phyloP scores from a whole-genome alignment of 2,888 invertebrate species.

The Crossocerus cetratus region DNA sequence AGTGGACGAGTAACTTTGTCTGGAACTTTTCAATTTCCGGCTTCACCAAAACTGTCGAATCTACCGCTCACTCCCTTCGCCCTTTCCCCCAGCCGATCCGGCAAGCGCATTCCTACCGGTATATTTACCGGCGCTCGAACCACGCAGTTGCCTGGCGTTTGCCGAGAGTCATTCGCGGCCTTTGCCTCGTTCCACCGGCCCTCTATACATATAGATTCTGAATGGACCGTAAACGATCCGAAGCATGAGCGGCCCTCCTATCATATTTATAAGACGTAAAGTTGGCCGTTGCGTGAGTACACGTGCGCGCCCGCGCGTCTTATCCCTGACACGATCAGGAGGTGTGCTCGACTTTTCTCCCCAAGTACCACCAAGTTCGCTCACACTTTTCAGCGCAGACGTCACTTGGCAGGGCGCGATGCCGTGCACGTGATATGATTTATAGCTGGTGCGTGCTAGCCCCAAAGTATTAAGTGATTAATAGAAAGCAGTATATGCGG shows the following conservation, averaged over 20 bases:
- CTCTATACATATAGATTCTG: slow-evolving; percentile 61
- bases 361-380: slow-evolving; percentile 32
- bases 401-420: background rate
- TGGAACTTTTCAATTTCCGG: slow-evolving; percentile 63
- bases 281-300: slow-evolving; percentile 25
- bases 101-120: slow-evolving; percentile 19
- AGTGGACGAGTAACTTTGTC: slow-evolving; percentile 51
- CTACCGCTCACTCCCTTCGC: slow-evolving; percentile 10
- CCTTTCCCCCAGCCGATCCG: slow-evolving; percentile 34
- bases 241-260: slow-evolving; percentile 54
- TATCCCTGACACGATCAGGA: slow-evolving; percentile 22
- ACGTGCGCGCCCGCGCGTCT: slow-evolving; percentile 21
- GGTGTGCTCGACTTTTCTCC: slow-evolving; percentile 33
- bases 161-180: slow-evolving; percentile 4
- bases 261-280: slow-evolving; percentile 62
- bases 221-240: slow-evolving; percentile 48
- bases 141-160: slow-evolving; percentile 19
- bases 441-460: background rate
- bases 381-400: slow-evolving; percentile 16
- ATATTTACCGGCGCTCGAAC: background rate
- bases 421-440: background rate
- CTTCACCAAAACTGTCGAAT: slow-evolving; percentile 29
- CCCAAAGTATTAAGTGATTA: slow-evolving; percentile 5
- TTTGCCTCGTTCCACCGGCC: slow-evolving; percentile 20
- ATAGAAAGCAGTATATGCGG: background rate